These are phyloP conservation scores for Microctonus brassicae DNA, from an alignment of 2,888 invertebrate species.

Conservation along the genomic window DNA sequence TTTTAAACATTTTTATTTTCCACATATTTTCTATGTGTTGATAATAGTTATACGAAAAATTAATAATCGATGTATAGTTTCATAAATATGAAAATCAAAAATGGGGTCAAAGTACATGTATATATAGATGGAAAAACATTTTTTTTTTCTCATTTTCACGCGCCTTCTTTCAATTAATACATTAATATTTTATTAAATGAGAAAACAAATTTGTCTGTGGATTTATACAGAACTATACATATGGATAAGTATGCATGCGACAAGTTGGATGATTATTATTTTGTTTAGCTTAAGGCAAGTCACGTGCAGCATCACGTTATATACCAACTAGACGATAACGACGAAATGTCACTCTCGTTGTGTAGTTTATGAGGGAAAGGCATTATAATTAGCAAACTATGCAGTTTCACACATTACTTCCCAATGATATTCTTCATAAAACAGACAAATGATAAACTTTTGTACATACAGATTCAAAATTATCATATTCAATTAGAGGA, in stretches of 20 bases:
- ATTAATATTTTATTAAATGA: background rate
- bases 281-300: slow-evolving; percentile 34
- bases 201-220: too few species aligned
- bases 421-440: slow-evolving; percentile 31
- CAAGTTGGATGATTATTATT: slow-evolving; percentile 3
- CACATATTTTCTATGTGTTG: background rate
- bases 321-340: slow-evolving; percentile 42
- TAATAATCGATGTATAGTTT: background rate
- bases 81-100: background rate
- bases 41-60: background rate
- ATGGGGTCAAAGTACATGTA: background rate
- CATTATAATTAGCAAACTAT: slow-evolving; percentile 17
- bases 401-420: background rate
- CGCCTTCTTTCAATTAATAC: background rate
- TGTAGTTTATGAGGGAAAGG: slow-evolving; percentile 52
- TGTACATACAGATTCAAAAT: too few species aligned
- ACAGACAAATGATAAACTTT: slow-evolving; percentile 34
- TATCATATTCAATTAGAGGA: too few species aligned
- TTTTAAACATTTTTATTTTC: background rate
- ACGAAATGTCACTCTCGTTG: slow-evolving; percentile 52
- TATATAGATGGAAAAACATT: background rate
- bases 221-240: too few species aligned
- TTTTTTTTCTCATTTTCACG: background rate
- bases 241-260: background rate
- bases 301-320: slow-evolving; percentile 40